Evolutionary conservation across 2,888 invertebrate genomes (phyloP), one percentile per base, ranked within the genome.

Genomic region (Epistrophe eligans): DNA sequence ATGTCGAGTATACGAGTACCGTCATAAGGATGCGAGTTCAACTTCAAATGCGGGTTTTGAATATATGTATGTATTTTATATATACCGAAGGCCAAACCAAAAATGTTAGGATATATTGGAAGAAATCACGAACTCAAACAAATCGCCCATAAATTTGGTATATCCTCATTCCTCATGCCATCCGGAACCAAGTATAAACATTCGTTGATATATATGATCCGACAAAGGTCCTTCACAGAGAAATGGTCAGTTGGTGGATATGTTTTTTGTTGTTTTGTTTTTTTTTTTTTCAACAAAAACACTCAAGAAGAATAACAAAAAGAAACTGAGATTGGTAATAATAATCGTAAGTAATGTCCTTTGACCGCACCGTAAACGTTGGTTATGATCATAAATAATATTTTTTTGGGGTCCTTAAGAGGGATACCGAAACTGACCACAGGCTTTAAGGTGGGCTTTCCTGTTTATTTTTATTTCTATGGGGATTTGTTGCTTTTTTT

Each of bases 311-410:
- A 60, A 52, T 62, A 57, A 40, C 28, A 77, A 77, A 77, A 72
- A 45, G 19, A 70, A 70, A 58, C 24, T 35, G 55, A 84, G 70
- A 84, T 84, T 79, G 84, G 79, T 79, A 79, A 84, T 84, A 84
- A 84, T 84, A 84, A 84, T 84, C 79, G 79, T 84, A 84, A 84
- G 84, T 84, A 79, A 84, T 76, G 84, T 79, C 73, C 67, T 71
- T 71, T 74, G 79, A 84, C 84, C 79, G 79, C 79, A 84, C 84
- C 84, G 70, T 79, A 84, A 84, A 84, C 71, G 84, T 79, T 57
- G 84, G 84, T 84, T 84, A 84, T 79, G 84, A 79, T 71, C 84
- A 67, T 84, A 84, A 84, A 84, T 84, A 84, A 84, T 84, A 71
- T 58, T 70, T 58, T 35, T n/a, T 43, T 43, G 7, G 28, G 48